Base-by-base conservation (phyloP, 2,888 invertebrate genomes). In the Anaspis maculata region DNA sequence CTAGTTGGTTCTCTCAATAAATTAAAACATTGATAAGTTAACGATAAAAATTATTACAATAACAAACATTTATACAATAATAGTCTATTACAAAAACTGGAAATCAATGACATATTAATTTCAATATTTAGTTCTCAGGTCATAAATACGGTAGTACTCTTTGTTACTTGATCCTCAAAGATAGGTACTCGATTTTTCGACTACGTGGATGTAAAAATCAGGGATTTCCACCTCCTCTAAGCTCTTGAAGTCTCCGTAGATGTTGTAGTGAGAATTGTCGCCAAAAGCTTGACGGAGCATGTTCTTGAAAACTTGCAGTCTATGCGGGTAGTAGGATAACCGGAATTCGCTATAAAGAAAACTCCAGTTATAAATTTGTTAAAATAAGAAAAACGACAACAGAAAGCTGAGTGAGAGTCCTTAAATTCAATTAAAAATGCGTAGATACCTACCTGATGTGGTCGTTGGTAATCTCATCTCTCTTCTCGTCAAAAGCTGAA, bases 311-410 rank as follows among this genome's bases (percentile, higher is more conserved):
- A 72, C 69, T 25, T 74, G 69, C 49, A 90, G 62, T 42, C 76
- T 76, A 62, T 91, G 89, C 0, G 90, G 91, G 67, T 87, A 89
- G 66, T 90, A 91, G 15, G 88, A 89, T 15, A 91, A 67, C 2
- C 90, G 77, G 64, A 91, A 91, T 52, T 87, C 82, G 53, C 83
- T 87, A 64, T 25, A 66, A 66, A 11, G 15, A 19, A 6, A n/a
- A n/a, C n/a, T n/a, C n/a, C n/a, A n/a, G n/a, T n/a, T n/a, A n/a
- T n/a, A n/a, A n/a, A n/a, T n/a, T n/a, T n/a, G n/a, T n/a, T n/a
- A n/a, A n/a, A n/a, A n/a, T n/a, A n/a, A n/a, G n/a, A n/a, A n/a
- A n/a, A n/a, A n/a, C n/a, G n/a, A n/a, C n/a, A n/a, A n/a, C n/a
- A n/a, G n/a, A n/a, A n/a, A n/a, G n/a, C n/a, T n/a, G n/a, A n/a